These are phyloP conservation scores for Panurus biarmicus DNA, from an alignment of 2,113 vertebrate genomes.

Conservation along the genomic window DNA sequence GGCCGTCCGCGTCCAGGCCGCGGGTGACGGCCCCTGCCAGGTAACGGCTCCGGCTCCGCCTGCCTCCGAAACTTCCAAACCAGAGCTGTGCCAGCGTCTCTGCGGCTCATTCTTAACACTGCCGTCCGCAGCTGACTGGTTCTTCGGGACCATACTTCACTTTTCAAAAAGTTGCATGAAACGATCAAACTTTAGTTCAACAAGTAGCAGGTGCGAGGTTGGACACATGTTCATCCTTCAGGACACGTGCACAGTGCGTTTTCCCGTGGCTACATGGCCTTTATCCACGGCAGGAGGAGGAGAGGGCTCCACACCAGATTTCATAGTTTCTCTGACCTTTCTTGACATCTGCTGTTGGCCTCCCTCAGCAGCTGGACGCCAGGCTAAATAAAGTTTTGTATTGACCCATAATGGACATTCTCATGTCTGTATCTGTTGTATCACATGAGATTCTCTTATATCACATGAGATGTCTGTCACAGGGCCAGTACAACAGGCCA, in stretches of 20 bases:
- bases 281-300: neutral
- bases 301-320: neutral
- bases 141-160: neutral
- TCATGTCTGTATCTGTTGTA: neutral
- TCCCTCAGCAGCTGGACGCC: neutral
- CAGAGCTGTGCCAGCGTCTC: neutral
- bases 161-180: neutral
- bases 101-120: fast-evolving
- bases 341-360: neutral
- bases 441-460: neutral
- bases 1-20: slow-evolving; percentile 58
- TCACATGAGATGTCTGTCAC: neutral
- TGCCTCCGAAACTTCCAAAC: fast-evolving
- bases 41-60: slow-evolving; percentile 31
- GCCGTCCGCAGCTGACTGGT: neutral
- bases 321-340: neutral
- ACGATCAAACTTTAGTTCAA: neutral
- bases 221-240: fast-evolving
- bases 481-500: neutral
- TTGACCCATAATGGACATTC: neutral
- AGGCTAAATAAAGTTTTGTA: neutral
- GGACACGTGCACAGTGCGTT: fast-evolving
- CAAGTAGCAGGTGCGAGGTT: neutral
- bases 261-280: neutral
- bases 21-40: slow-evolving; percentile 74